A percentile compares a stretch with the other conserved stretches of the same genome.
Evolutionary conservation across 2,797 vertebrate genomes (phyloP).

Genomic region (Phataginus tetradactyla): DNA sequence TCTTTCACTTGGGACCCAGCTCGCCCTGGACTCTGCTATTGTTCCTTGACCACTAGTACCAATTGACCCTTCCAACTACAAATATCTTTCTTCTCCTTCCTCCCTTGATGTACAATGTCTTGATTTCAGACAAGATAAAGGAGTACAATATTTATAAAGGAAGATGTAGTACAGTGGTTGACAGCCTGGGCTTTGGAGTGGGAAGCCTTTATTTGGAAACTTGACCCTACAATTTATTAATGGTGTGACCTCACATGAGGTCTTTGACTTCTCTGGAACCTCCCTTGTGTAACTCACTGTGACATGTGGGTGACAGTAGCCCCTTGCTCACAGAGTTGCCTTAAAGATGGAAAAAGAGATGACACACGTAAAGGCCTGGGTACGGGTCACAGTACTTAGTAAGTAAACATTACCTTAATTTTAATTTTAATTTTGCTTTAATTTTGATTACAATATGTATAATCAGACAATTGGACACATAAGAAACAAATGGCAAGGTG

Average conservation of each 20-base stretch:
- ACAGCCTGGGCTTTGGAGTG: background rate
- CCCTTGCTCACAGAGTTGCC: background rate
- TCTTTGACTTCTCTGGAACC: background rate
- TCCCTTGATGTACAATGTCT: background rate
- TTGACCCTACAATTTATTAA: no score
- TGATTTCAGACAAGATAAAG: background rate
- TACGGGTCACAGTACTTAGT: background rate
- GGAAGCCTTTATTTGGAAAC: background rate
- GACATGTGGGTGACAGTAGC: background rate
- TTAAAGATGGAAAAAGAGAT: background rate
- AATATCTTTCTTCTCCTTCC: background rate
- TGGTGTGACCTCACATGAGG: background rate
- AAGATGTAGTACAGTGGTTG: accelerated
- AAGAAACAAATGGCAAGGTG: background rate
- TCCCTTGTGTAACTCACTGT: background rate
- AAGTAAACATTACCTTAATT: background rate
- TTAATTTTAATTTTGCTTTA: background rate
- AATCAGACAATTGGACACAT: background rate
- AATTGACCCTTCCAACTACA: background rate
- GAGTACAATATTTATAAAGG: background rate
- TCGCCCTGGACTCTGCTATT: background rate
- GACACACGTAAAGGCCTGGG: background rate
- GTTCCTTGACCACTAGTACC: background rate
- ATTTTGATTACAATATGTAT: background rate
- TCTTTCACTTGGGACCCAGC: background rate